Base-by-base conservation (phyloP, 2,888 invertebrate species). In the Apodemia zela region DNA sequence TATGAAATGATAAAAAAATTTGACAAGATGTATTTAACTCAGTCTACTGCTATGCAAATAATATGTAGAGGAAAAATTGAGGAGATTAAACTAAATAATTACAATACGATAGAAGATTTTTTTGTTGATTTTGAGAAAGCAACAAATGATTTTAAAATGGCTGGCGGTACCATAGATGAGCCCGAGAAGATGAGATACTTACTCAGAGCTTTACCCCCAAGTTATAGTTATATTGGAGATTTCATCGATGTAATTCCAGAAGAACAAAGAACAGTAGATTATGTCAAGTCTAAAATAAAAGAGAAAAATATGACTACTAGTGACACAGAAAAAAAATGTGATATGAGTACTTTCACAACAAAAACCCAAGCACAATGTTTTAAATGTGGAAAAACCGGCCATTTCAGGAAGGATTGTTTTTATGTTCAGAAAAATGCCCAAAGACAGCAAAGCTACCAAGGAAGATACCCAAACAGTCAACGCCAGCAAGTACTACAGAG, bases 171-270 rank as follows among this genome's bases (percentile, higher is more conserved):
- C 10, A 35, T 35, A 35, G 8, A 35, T 35, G 35, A 35, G 6
- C 3, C 38, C 38, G 38, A 38, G 38, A 38, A 11, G 38, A 72
- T 73, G 71, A 75, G 60, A 68, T 75, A 73, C 42, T 29, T 73
- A 45, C 65, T 73, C 7, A 72, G 66, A 72, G 71, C 72, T 0
- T 61, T 73, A 8, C 73, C 73, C 59, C 65, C 68, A 64, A 72
- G 69, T 18, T 74, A 73, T 60, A 73, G 72, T 65, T 71, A 71
- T 61, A 73, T 73, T 58, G 71, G 72, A 65, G 72, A 73, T 68
- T 73, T 73, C 59, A 35, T 72, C 42, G 72, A 73, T 67, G 70
- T 72, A 0, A 70, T 73, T 63, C 73, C 72, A 59, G 72, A 73
- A 65, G 68, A 72, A 69, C 68, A 72, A 68, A 64, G 66, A 69